Base-by-base conservation (phyloP, 2,888 invertebrate genomes). In the Amphiduros pacificus region DNA sequence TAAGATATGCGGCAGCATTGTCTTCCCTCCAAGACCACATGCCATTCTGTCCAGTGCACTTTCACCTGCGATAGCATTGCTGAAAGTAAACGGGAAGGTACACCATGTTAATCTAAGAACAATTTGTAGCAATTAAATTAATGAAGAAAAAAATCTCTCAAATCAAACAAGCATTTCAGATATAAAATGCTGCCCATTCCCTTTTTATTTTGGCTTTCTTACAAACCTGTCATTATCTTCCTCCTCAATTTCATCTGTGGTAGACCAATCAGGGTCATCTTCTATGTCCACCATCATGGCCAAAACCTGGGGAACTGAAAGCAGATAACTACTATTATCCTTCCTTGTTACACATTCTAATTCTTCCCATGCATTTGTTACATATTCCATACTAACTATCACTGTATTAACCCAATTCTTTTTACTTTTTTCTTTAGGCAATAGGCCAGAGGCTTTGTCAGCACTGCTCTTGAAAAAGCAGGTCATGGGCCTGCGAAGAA, bases 1-100 rank as follows among this genome's bases (percentile, higher is more conserved):
- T 68, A 94, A 90, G 60, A 97, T 93, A 74, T 93, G 89, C 0
- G 93, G 93, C 66, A 99, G 85, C 85, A 99, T 91, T 0, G 91
- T 91, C 86, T 91, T 91, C 29, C 95, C 95, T 66, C 97, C 97
- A 48, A 99, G 87, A 2, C 95, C 95, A 83, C 96, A 97, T n/a
- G 98, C 94, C 77, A 99, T 87, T 68, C 99, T 89, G 85, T 99
- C 99, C 61, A 99, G 85, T 6, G 96, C 94, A 26, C 95, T 94
- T 83, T 99, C 99, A 0, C 95, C 99, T 52, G 94, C 93, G 5
- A 95, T 92, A 73, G 93, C 91, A 82, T 96, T 95, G 58, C 93
- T 92, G 82, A 62, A 84, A 56, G n/a, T n/a, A n/a, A n/a, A n/a
- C n/a, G n/a, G n/a, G n/a, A n/a, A n/a, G n/a, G n/a, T n/a, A n/a